Evolutionary conservation across 2,113 vertebrate genomes (phyloP), one percentile per base, ranked within the genome.

Genomic region (Shinisaurus crocodilurus): DNA sequence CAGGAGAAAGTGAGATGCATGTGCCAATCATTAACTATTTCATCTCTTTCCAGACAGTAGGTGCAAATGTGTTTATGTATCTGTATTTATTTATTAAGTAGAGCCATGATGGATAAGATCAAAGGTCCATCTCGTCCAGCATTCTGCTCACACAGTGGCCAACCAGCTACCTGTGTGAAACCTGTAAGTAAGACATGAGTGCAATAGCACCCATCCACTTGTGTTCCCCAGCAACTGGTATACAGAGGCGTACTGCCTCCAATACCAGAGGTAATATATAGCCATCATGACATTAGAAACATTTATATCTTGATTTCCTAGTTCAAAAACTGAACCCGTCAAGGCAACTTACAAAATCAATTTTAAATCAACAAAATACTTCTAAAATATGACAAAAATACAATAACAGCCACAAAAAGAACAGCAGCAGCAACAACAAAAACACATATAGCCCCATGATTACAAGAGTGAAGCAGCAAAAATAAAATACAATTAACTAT

Each of bases 21-120:
- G 88, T 90, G 93, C 89, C 91, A 76, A 86, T 83, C 90, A 89
- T 88, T 90, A 94, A 89, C 91, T 93, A 69, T 92, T 94, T 94
- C 90, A 74, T 16, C 9, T 93, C 69, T 89, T 25, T 89, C 57
- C 76, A 89, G 92, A 94, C 94, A 75, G 84, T 74, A 37, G 74
- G 50, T 95, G 60, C 60, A 85, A 81, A 82, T 76, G 18, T 34
- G 4, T 45, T 63, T 20, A 20, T 34, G 29, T 45, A 79, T 80
- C 12, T 88, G n/a, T 34, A 60, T 76, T 76, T 27, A 54, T 50
- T 77, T 79, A 72, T 75, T 40, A 63, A 23, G 16, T 3, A 63
- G 60, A 63, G 20, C 60, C 16, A 2, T 63, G 60, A 16, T 63
- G 60, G 20, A 63, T 63, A 16, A 63, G 60, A 63, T 18, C 60